A percentile compares a stretch with the other conserved stretches of the same genome.
These are phyloP conservation scores for Dufourea novaeangliae DNA, from an alignment of 1,140 invertebrate genomes.

Conservation along the genomic window DNA sequence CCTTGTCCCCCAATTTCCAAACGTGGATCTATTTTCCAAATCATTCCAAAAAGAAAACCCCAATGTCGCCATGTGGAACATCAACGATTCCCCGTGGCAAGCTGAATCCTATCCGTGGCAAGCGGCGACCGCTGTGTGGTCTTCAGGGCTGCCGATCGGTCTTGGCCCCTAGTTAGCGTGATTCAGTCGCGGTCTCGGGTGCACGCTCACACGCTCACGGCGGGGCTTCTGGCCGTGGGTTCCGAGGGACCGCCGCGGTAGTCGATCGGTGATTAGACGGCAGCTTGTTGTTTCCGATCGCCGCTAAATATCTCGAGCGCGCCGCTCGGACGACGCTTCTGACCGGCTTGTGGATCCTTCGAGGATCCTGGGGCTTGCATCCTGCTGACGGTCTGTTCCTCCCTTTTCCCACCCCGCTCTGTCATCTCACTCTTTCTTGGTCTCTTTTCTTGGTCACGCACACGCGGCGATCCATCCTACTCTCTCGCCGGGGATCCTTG, in stretches of 20 bases:
- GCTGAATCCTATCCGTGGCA: conserved; percentile 12
- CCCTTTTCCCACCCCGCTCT: not conserved
- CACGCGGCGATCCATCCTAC: not conserved
- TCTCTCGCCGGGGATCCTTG: conserved; percentile 30
- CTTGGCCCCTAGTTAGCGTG: conserved; percentile 71
- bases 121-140: conserved; percentile 61
- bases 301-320: conserved; percentile 73
- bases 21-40: too few species aligned
- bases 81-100: not conserved
- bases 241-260: conserved; percentile 56
- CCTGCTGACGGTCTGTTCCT: conserved; percentile 8
- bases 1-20: too few species aligned
- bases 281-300: conserved; percentile 76
- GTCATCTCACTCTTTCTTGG: not conserved
- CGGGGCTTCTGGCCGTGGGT: conserved; percentile 18
- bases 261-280: conserved; percentile 76
- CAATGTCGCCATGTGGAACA: not conserved
- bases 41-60: not conserved
- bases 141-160: conserved; percentile 49
- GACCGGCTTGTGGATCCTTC: conserved; percentile 40
- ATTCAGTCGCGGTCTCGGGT: conserved; percentile 64
- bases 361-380: conserved; percentile 39
- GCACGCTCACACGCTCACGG: conserved; percentile 65
- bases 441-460: conserved; percentile 16
- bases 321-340: conserved; percentile 44